Percentiles rank a stretch among this genome's conserved stretches.
phyloP scores from a whole-genome alignment of 2,797 vertebrate species.

The Petrocephalus sullivani region DNA sequence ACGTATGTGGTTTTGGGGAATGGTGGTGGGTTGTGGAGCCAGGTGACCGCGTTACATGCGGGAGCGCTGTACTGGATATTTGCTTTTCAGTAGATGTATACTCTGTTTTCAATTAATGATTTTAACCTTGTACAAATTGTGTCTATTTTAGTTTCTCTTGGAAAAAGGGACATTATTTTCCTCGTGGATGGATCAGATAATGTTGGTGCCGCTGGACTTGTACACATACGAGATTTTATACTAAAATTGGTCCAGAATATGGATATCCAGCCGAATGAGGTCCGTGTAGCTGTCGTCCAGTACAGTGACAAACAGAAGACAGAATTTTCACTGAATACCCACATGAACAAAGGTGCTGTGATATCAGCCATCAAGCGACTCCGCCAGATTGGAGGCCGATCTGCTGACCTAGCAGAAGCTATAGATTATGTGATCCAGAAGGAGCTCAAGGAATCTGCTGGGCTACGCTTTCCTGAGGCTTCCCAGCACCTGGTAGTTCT shows the following conservation, averaged over 20 bases:
- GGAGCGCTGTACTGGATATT: neutral
- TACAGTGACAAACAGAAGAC: slow-evolving; percentile 71
- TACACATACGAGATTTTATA: slow-evolving; percentile 85
- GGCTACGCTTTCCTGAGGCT: slow-evolving; percentile 72
- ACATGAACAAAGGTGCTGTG: slow-evolving; percentile 65
- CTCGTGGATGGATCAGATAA: slow-evolving; percentile 83
- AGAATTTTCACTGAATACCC: slow-evolving; percentile 77
- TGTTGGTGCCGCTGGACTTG: slow-evolving; percentile 58
- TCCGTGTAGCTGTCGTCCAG: slow-evolving; percentile 78
- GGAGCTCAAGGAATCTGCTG: slow-evolving; percentile 71
- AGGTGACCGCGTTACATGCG: neutral
- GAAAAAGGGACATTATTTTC: slow-evolving; percentile 83
- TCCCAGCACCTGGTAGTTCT: slow-evolving; percentile 90
- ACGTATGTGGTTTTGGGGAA: neutral
- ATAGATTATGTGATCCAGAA: slow-evolving; percentile 73
- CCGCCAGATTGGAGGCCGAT: slow-evolving; percentile 72
- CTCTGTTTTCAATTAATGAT: neutral
- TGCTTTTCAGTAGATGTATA: slow-evolving; percentile 4
- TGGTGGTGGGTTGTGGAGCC: neutral
- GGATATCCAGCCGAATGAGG: slow-evolving; percentile 71
- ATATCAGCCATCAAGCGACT: slow-evolving; percentile 72
- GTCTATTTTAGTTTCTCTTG: slow-evolving; percentile 45
- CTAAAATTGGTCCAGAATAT: slow-evolving; percentile 72
- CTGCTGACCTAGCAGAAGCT: slow-evolving; percentile 72
- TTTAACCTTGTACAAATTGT: neutral